Evolutionary conservation across 2,113 vertebrate genomes (phyloP), one percentile per base, ranked within the genome.

Genomic region (Thoracochromis brauschi): DNA sequence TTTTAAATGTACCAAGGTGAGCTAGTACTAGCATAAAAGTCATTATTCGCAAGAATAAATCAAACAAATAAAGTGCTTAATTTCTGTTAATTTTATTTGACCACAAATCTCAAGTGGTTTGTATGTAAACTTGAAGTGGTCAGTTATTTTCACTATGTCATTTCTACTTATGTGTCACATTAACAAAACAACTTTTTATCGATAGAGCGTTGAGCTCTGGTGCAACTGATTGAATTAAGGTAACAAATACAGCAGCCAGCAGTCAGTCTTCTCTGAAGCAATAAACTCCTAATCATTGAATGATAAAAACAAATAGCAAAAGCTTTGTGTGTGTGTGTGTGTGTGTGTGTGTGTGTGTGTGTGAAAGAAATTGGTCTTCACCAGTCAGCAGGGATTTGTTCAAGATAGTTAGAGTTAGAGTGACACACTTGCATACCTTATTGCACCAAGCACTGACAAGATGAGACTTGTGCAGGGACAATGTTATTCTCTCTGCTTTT

Each of bases 101-200:
- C 54, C 19, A 7, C 38, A 81, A 78, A 90, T 88, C 84, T 85
- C 29, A 83, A 90, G 87, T 47, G 81, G 87, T 87, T 87, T 88
- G 84, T 73, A 38, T 11, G 2, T 54, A 53, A 82, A 88, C 55
- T 38, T 47, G n/a, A 26, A 91, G 90, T 57, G 71, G 87, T 84
- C 83, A 85, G 29, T 80, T 51, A 38, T 24, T 90, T 91, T 88
- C 24, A 80, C 83, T 87, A 87, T 86, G 81, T 83, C 31, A 3
- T 84, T 87, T 47, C 49, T 33, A 82, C 26, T 47, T 78, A 60
- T 58, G 24, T 88, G 86, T 83, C 57, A 45, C 57, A 73, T 80
- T 79, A 84, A 68, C 51, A 89, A 87, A 94, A 75, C 78, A 83
- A 29, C 71, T 89, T 82, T 8, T 85, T 84, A 84, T 81, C 58